Base-by-base conservation (phyloP, 2,113 vertebrate genomes). In the Sinocyclocheilus grahami region DNA sequence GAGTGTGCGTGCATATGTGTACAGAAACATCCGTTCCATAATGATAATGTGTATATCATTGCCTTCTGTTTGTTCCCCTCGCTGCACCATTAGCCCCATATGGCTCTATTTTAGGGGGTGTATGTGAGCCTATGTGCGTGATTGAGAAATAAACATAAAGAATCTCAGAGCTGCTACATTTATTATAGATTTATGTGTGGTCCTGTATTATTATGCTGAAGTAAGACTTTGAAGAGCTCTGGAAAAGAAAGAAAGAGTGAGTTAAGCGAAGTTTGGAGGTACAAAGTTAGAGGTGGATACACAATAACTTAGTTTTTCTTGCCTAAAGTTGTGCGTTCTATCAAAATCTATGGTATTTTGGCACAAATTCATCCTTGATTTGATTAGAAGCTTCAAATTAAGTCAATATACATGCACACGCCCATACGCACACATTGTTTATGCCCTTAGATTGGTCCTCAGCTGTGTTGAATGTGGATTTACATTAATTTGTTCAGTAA, bases 31-130 rank as follows among this genome's bases (percentile, higher is more conserved):
- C 83, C 82, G 37, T 77, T 86, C 72, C 33, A 76, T 65, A 86
- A 86, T 87, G 86, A 33, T 88, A 89, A 89, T 89, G 83, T 87
- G 87, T 74, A 89, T 85, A 69, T 88, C 88, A 87, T 86, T 48
- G 77, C 87, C 81, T 80, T 84, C 77, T 86, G 86, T 86, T 87
- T 87, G 82, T 90, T 90, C 67, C 33, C 83, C n/a, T 85, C 74
- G 51, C 48, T 77, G 85, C 85, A 86, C 86, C 91, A 90, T 92
- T 90, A 89, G 76, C 79, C 65, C 87, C 87, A 92, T 93, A 92
- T 93, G 91, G 88, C 86, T 33, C 81, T 69, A 20, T 82, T 86
- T 86, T 72, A 27, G 74, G 53, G 18, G 39, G 55, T 85, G 58
- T 62, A 51, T 71, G 62, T 76, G 46, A 13, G 55, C 65, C 16